phyloP scores from a whole-genome alignment of 1,140 invertebrate genomes.

The Laodelphax striatellus region DNA sequence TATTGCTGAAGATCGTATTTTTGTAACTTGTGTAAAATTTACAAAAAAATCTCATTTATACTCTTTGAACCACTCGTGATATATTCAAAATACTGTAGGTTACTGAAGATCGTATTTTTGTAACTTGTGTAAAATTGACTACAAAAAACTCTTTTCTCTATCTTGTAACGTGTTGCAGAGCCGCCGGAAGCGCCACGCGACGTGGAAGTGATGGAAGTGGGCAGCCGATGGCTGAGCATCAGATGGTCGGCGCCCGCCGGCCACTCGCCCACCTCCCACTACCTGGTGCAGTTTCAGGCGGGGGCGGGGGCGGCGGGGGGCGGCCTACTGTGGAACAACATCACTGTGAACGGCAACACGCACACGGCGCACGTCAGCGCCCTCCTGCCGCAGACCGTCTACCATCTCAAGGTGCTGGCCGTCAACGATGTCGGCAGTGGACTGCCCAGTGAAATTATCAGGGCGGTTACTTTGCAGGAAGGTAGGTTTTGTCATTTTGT shows the following conservation, averaged over 20 bases:
- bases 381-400: conserved; percentile 63
- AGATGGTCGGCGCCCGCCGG: conserved; percentile 46
- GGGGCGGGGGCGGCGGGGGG: conserved; percentile 7
- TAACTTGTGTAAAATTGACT: too few species aligned
- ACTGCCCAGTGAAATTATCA: conserved; percentile 55
- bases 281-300: conserved; percentile 29
- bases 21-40: too few species aligned
- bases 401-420: conserved; percentile 67
- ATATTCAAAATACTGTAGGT: too few species aligned
- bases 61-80: too few species aligned
- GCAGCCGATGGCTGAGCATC: conserved; percentile 33
- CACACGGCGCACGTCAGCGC: conserved; percentile 35
- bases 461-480: conserved; percentile 77
- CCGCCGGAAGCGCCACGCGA: conserved; percentile 53
- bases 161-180: conserved; percentile 41
- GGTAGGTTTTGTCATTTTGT: conserved; percentile 33
- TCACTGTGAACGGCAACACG: conserved; percentile 27
- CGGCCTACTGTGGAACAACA: conserved; percentile 24
- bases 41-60: too few species aligned
- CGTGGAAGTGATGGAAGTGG: conserved; percentile 30
- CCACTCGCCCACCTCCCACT: conserved; percentile 29
- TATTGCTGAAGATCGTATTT: too few species aligned
- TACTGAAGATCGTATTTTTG: too few species aligned
- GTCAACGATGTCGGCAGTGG: conserved; percentile 73
- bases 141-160: too few species aligned